Evolutionary conservation across 2,113 vertebrate species (phyloP).

Genomic region (Osmerus mordax): DNA sequence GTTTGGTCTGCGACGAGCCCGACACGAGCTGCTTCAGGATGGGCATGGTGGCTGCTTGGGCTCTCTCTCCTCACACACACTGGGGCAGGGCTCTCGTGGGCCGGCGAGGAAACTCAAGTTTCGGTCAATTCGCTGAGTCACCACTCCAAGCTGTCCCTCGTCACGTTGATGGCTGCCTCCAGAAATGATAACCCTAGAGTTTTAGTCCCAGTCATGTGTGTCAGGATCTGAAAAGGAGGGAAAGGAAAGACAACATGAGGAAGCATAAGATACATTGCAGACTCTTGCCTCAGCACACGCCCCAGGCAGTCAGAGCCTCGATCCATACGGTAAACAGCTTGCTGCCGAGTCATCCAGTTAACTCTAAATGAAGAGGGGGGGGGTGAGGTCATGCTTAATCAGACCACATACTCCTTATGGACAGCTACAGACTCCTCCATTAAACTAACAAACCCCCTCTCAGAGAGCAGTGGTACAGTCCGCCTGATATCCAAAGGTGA

Average conservation of each 20-base stretch:
- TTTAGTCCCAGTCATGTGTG: slow-evolving; percentile 34
- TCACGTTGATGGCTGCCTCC: slow-evolving; percentile 13
- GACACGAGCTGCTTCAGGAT: slow-evolving; percentile 94
- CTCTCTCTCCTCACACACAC: background rate
- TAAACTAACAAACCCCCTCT: background rate
- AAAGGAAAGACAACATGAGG: background rate
- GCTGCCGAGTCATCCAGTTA: too few relatives aligned
- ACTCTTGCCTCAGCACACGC: background rate
- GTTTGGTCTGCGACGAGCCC: slow-evolving; percentile 86
- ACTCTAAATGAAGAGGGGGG: too few relatives aligned
- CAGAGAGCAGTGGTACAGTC: background rate
- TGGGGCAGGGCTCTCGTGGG: background rate
- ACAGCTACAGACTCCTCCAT: background rate
- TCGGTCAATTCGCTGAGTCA: background rate
- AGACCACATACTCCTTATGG: background rate
- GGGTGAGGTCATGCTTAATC: background rate
- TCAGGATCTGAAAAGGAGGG: slow-evolving; percentile 38
- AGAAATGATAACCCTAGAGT: background rate
- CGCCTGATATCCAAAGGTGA: background rate
- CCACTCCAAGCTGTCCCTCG: background rate
- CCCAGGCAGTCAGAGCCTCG: background rate
- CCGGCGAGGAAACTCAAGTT: background rate
- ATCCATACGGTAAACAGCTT: background rate
- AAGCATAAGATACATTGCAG: background rate
- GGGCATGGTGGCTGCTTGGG: slow-evolving; percentile 74